Conservation (phyloP, 2,888 invertebrate genomes). For the Branchellion lobata region DNA sequence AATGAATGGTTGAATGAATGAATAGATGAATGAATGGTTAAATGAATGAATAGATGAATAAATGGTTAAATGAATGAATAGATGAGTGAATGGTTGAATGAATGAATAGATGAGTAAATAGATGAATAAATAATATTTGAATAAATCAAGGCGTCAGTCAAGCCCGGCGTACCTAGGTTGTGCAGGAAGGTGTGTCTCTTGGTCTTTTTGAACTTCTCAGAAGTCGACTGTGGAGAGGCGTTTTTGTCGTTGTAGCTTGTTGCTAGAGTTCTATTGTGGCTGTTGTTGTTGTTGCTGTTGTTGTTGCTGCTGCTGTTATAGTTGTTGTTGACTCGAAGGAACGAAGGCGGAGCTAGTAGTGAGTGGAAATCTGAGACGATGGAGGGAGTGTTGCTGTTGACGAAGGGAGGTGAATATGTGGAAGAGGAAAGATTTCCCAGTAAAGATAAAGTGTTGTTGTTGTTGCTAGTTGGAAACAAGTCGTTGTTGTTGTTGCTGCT, state of each 20-base stretch:
- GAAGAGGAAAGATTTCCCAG: constrained; percentile 20
- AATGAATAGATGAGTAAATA: not conserved
- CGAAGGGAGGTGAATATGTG: constrained; percentile 6
- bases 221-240: not conserved
- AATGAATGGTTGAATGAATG: constrained; percentile 11
- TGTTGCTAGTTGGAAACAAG: not conserved
- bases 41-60: not conserved
- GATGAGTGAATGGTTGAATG: not conserved
- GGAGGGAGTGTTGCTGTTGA: constrained; percentile 9
- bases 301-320: constrained; percentile 2
- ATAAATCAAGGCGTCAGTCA: no score
- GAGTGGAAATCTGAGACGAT: constrained; percentile 39
- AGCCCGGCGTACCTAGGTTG: not conserved
- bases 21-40: not conserved
- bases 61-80: not conserved
- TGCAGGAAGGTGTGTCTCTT: constrained; percentile 1
- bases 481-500: not conserved
- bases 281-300: constrained; percentile 22
- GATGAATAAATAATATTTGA: not conserved
- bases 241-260: constrained; percentile 1
- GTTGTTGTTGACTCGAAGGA: constrained; percentile 27
- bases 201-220: not conserved
- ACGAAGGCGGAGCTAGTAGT: constrained; percentile 27
- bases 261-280: not conserved
- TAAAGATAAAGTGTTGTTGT: constrained; percentile 30